Base-by-base conservation (phyloP, 2,888 invertebrate genomes). In the Gonocerus acuteangulatus region DNA sequence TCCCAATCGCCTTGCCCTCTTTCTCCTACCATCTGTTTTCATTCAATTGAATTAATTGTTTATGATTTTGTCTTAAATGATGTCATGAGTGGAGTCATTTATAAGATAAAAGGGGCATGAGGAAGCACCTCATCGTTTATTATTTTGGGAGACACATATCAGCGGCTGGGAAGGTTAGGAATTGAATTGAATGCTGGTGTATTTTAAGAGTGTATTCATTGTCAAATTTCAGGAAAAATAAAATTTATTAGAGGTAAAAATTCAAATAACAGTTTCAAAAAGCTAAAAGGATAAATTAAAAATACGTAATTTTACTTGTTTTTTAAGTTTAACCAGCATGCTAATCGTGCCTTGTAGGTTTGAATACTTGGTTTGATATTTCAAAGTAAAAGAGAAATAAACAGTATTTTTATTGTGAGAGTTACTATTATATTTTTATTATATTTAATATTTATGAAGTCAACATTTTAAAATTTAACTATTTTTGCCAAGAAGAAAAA, bases 61-160 rank as follows among this genome's bases (percentile, higher is more conserved):
- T 54, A 54, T 39, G 16, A 54, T 42, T 39, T 39, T 39, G 36
- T 54, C 54, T 54, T 19, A 42, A 54, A 36, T 23, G 21, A 23
- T 54, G 54, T 51, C 19, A 51, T 51, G 21, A 42, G 19, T 39
- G 21, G 54, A 42, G 19, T 21, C 22, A 39, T 39, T 39, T 23
- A 18, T 13, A 7, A 54, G 15, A 47, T 19, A 47, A 19, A 36
- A 51, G 51, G 54, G 54, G 21, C 39, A n/a, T 42, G 42, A 42
- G 54, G 54, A 13, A 36, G 39, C 22, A 21, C 54, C 54, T 54
- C 42, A 42, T 42, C 22, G 32, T 54, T 54, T 39, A 39, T 54
- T 39, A 19, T 54, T 54, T 42, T 39, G 54, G 54, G 54, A 54
- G 54, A 54, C 54, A 54, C 54, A 54, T 54, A 54, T 54, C 54